Evolutionary conservation across 1,140 invertebrate species (phyloP).

Genomic region (Drosophila lowei): DNA sequence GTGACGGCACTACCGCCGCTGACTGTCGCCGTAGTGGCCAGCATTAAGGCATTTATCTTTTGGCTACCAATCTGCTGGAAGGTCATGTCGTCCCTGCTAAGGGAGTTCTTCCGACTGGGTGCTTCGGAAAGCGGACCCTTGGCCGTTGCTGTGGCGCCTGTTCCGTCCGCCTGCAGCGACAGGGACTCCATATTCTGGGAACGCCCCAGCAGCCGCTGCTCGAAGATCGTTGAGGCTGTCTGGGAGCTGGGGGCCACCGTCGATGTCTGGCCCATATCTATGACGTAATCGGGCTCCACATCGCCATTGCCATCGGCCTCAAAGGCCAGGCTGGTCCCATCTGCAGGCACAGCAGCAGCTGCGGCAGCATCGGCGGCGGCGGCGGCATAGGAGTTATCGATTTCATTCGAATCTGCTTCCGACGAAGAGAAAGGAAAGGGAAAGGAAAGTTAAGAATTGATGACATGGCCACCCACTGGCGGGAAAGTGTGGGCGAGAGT

Average conservation of each 20-base stretch:
- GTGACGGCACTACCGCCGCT: conserved; percentile 18
- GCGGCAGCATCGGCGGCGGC: conserved; percentile 15
- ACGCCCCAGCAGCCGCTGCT: conserved; percentile 28
- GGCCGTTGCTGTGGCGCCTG: conserved; percentile 12
- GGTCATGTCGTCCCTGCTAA: conserved; percentile 18
- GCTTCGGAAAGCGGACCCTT: conserved; percentile 31
- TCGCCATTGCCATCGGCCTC: conserved; percentile 38
- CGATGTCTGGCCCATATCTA: conserved; percentile 40
- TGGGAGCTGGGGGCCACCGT: conserved; percentile 4
- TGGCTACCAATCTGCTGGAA: conserved; percentile 75
- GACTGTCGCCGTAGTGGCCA: conserved; percentile 23
- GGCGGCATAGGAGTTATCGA: conserved; percentile 74
- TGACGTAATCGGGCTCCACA: conserved; percentile 66
- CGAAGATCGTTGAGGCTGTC: conserved; percentile 12
- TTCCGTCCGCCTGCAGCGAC: conserved; percentile 59
- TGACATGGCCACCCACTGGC: conserved; percentile 34
- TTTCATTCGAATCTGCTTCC: conserved; percentile 73
- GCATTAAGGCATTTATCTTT: conserved; percentile 66
- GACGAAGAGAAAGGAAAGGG: neutral
- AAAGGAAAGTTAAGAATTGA: conserved; percentile 36
- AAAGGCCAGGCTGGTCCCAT: conserved; percentile 26
- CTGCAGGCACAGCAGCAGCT: conserved; percentile 30
- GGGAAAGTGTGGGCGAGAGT: conserved; percentile 1
- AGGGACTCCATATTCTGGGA: conserved; percentile 66
- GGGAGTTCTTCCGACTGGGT: conserved; percentile 46